Percentiles rank a stretch among this genome's conserved stretches.
These are phyloP conservation scores for Maccullochella peelii DNA, from an alignment of 2,113 vertebrate species.

Conservation along the genomic window DNA sequence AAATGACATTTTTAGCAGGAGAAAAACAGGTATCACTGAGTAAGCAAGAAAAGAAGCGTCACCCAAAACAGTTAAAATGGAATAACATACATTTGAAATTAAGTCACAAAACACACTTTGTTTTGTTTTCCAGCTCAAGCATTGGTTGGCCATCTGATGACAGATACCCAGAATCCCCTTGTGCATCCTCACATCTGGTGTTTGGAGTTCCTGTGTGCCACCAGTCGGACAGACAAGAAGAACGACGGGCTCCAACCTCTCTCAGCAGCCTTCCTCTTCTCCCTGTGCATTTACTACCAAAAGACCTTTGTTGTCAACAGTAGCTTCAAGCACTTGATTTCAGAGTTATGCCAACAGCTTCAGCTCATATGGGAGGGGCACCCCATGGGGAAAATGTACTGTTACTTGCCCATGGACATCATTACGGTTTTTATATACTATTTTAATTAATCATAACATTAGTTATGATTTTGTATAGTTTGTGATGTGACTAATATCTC, in stretches of 20 bases:
- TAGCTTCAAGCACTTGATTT: conserved; percentile 62
- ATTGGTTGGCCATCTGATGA: conserved; percentile 86
- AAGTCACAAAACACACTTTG: background rate
- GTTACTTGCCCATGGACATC: conserved; percentile 30
- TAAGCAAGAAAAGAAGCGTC: background rate
- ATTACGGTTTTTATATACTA: conserved; percentile 39
- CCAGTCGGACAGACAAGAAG: conserved; percentile 50
- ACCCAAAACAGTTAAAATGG: background rate
- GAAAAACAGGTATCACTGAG: background rate
- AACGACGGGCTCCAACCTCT: conserved; percentile 55
- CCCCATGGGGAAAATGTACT: background rate
- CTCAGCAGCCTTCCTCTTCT: conserved; percentile 40
- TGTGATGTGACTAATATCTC: conserved; percentile 46
- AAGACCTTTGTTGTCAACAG: conserved; percentile 50
- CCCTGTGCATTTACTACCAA: conserved; percentile 26
- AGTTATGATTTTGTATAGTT: conserved; percentile 41
- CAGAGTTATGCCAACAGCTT: conserved; percentile 43
- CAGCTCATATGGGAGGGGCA: conserved; percentile 36
- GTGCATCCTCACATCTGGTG: conserved; percentile 36
- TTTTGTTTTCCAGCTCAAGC: conserved; percentile 80
- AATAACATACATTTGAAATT: background rate
- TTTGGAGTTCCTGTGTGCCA: conserved; percentile 57
- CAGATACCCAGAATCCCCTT: conserved; percentile 39
- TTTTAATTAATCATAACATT: conserved; percentile 22
- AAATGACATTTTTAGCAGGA: background rate